Evolutionary conservation across 2,888 invertebrate species (phyloP), one percentile per base, ranked within the genome.

Genomic region (Parascotia fuliginaria): DNA sequence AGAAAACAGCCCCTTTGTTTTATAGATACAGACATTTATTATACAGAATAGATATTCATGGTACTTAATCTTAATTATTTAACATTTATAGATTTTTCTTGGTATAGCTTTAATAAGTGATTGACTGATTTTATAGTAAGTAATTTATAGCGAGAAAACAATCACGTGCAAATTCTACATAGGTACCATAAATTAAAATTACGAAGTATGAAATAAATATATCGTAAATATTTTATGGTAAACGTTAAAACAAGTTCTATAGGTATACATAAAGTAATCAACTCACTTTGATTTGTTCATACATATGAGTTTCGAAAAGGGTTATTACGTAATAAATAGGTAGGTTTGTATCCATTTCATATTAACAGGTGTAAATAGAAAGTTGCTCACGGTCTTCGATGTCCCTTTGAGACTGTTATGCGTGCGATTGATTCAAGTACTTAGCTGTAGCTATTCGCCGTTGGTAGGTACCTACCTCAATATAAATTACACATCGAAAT

Each of bases 331-430:
- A 66, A 66, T n/a, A 6, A 14, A 4, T 24, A 24, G 24, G 24
- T 24, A 19, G 2, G 19, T 19, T 3, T 3, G 19, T 19, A 19
- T 5, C 19, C 5, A 12, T 27, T 47, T 41, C 11, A 11, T 7
- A 15, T 4, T 5, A 24, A 13, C 13, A 13, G 12, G 14, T 11
- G 19, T 34, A 6, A 37, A 13, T 56, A 56, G 61, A 53, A 67
- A 67, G 65, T 67, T 43, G 51, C 12, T 37, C 42, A 53, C 34
- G 47, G 39, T 37, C 41, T 63, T 63, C 59, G 12, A 53, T 39
- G 36, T 52, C 48, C 61, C 62, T 60, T 52, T 12, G 27, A 41
- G 13, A 34, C 28, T 13, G 12, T 42, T 42, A 42, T 42, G 37
- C 28, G 33, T 41, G 36, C 16, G 27, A 40, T 22, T 27, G 24